Conservation (phyloP, 1,140 invertebrate species). For the Teleogryllus occipitalis region DNA sequence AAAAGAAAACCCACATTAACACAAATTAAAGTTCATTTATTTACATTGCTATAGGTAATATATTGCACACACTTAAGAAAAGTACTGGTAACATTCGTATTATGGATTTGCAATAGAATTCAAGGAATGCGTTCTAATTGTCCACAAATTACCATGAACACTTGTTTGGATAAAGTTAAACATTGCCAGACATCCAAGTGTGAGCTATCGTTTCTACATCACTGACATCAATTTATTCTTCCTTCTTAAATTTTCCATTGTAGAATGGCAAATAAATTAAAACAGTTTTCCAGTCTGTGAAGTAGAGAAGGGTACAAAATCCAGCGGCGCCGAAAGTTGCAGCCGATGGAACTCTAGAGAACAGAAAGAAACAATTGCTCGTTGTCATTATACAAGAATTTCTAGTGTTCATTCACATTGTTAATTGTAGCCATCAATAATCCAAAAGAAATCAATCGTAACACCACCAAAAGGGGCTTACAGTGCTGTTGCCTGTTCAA, state of each 20-base stretch:
- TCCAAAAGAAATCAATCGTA: neutral
- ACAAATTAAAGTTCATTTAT: too few relatives aligned
- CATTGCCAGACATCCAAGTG: too few relatives aligned
- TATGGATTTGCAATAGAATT: too few relatives aligned
- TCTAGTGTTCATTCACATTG: neutral
- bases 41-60: too few relatives aligned
- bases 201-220: too few relatives aligned
- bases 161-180: too few relatives aligned
- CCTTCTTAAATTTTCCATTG: neutral
- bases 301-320: neutral
- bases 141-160: too few relatives aligned
- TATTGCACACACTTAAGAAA: too few relatives aligned
- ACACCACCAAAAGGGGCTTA: neutral
- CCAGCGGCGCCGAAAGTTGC: neutral
- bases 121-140: too few relatives aligned
- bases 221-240: neutral
- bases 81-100: too few relatives aligned
- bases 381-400: too few relatives aligned
- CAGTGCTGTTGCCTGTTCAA: neutral
- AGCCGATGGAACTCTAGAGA: neutral
- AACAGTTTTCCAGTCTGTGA: neutral
- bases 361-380: neutral
- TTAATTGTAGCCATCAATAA: neutral
- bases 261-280: neutral
- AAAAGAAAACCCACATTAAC: too few relatives aligned